Evolutionary conservation across 2,113 vertebrate species (phyloP).

Genomic region (Peucedramus taeniatus): DNA sequence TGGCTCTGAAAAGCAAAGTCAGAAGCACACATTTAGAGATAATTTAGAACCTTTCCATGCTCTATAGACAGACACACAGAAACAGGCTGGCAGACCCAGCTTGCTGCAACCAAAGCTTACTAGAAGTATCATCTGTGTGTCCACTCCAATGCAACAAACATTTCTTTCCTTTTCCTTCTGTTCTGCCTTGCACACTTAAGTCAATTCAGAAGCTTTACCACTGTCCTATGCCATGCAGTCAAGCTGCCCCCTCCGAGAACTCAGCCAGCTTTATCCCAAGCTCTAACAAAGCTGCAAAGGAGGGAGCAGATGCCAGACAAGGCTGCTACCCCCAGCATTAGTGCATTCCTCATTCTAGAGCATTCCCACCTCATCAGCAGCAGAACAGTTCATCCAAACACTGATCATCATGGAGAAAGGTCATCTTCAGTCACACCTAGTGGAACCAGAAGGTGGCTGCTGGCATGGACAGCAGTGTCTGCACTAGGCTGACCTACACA

Average conservation of each 20-base stretch:
- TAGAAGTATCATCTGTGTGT: background rate
- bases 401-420: background rate
- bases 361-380: background rate
- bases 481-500: background rate
- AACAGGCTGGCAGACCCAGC: background rate
- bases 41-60: background rate
- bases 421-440: background rate
- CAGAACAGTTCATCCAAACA: background rate
- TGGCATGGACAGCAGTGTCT: background rate
- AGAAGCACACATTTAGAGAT: background rate
- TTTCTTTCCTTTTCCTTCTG: background rate
- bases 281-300: background rate
- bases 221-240: background rate
- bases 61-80: background rate
- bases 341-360: background rate
- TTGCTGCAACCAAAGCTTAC: background rate
- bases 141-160: background rate
- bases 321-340: background rate
- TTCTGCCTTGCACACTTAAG: background rate
- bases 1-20: constrained; percentile 63
- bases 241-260: background rate
- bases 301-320: background rate
- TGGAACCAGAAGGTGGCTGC: background rate
- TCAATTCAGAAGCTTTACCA: background rate
- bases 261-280: background rate